Conservation (phyloP, 2,797 vertebrate genomes). For the Lycodopsis pacificus region DNA sequence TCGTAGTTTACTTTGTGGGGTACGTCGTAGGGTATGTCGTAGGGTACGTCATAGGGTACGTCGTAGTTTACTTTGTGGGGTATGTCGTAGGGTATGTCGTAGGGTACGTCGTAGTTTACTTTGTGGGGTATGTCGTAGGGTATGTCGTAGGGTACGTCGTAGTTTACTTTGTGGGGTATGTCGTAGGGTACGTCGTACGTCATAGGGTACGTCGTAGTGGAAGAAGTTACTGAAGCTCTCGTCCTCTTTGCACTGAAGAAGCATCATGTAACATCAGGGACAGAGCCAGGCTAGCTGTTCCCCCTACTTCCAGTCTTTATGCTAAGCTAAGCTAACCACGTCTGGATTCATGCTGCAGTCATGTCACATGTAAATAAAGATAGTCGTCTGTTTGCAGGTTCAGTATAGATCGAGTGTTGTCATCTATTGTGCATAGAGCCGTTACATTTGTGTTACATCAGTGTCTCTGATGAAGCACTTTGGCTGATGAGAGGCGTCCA, state of each 20-base stretch:
- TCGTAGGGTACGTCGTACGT: neutral
- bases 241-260: too few species aligned
- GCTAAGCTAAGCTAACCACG: neutral
- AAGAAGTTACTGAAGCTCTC: neutral
- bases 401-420: neutral
- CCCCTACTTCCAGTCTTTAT: too few species aligned
- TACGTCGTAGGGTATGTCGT: neutral
- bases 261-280: too few species aligned
- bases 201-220: neutral
- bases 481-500: neutral
- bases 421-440: too few species aligned
- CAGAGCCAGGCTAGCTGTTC: too few species aligned
- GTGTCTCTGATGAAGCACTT: too few species aligned
- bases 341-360: neutral
- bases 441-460: too few species aligned
- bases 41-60: neutral
- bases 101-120: neutral
- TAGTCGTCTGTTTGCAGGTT: too few species aligned
- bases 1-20: neutral
- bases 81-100: accelerated
- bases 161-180: neutral
- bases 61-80: neutral
- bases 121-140: too few species aligned
- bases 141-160: neutral
- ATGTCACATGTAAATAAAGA: neutral